These are phyloP conservation scores for Melanotaenia trifasciata DNA, from an alignment of 2,797 vertebrate genomes.

Conservation along the genomic window DNA sequence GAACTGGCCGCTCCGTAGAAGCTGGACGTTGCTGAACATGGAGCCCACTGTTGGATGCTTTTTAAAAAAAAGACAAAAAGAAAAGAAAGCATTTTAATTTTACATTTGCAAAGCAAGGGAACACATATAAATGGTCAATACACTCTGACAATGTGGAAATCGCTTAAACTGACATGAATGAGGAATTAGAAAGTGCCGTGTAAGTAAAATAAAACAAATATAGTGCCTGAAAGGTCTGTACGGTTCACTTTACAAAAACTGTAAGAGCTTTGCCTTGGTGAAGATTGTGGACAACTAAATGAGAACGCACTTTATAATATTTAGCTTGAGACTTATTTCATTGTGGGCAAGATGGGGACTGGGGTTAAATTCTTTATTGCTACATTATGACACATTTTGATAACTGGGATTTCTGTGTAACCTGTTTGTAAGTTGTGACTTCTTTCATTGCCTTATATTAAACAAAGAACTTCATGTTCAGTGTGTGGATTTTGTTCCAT, in stretches of 20 bases:
- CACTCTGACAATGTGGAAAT: constrained; percentile 24
- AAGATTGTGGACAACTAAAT: constrained; percentile 49
- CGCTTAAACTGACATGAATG: constrained; percentile 36
- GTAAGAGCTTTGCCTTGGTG: constrained; percentile 51
- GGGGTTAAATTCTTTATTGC: constrained; percentile 36
- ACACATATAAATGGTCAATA: constrained; percentile 34
- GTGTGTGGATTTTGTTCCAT: background rate
- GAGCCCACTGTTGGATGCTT: constrained; percentile 35
- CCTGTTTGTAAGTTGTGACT: constrained; percentile 70
- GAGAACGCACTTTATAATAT: constrained; percentile 75
- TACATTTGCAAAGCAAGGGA: constrained; percentile 61
- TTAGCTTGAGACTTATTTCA: constrained; percentile 49
- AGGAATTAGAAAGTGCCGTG: background rate
- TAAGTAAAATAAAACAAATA: constrained; percentile 30
- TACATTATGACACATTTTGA: constrained; percentile 55
- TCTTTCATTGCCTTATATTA: constrained; percentile 75
- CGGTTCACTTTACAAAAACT: constrained; percentile 29
- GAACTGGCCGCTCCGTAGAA: constrained; percentile 58
- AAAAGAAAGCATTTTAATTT: constrained; percentile 46
- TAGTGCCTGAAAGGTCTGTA: constrained; percentile 53
- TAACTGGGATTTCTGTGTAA: constrained; percentile 63
- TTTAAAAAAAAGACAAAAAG: constrained; percentile 7
- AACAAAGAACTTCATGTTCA: constrained; percentile 41
- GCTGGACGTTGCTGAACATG: constrained; percentile 70
- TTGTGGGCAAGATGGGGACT: background rate